These are phyloP conservation scores for Epinephelus cyanopodus DNA, from an alignment of 2,113 vertebrate species.

Conservation along the genomic window DNA sequence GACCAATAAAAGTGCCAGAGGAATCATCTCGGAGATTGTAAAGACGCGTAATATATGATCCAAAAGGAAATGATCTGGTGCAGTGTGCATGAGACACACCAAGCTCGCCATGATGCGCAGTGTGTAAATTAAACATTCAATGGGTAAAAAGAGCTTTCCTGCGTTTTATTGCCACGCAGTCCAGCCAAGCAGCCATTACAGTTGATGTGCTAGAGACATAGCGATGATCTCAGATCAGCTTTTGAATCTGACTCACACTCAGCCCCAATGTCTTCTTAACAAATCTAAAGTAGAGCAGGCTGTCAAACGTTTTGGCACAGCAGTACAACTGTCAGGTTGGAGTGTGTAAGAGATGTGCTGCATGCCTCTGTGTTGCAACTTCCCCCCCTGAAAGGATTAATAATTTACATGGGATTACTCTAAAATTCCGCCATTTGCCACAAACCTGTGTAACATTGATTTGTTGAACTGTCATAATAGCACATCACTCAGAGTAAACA, in stretches of 20 bases:
- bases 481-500: constrained; percentile 82
- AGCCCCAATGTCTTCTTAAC: constrained; percentile 66
- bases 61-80: constrained; percentile 48
- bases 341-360: constrained; percentile 65
- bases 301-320: constrained; percentile 80
- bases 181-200: constrained; percentile 59
- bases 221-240: constrained; percentile 67
- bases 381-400: constrained; percentile 76
- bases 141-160: constrained; percentile 19
- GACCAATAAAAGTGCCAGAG: constrained; percentile 71
- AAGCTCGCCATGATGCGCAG: constrained; percentile 14
- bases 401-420: constrained; percentile 78
- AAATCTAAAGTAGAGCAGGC: constrained; percentile 75
- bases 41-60: constrained; percentile 44
- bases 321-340: constrained; percentile 75
- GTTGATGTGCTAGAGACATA: constrained; percentile 34
- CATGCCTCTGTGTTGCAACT: constrained; percentile 62
- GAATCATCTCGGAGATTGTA: constrained; percentile 57
- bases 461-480: constrained; percentile 83
- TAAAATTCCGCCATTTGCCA: constrained; percentile 75
- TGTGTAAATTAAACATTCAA: constrained; percentile 62
- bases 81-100: constrained; percentile 18
- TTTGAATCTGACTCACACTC: constrained; percentile 62
- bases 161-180: constrained; percentile 52
- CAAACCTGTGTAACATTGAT: constrained; percentile 77